phyloP scores from a whole-genome alignment of 1,140 invertebrate genomes.

The Helicoverpa armigera region DNA sequence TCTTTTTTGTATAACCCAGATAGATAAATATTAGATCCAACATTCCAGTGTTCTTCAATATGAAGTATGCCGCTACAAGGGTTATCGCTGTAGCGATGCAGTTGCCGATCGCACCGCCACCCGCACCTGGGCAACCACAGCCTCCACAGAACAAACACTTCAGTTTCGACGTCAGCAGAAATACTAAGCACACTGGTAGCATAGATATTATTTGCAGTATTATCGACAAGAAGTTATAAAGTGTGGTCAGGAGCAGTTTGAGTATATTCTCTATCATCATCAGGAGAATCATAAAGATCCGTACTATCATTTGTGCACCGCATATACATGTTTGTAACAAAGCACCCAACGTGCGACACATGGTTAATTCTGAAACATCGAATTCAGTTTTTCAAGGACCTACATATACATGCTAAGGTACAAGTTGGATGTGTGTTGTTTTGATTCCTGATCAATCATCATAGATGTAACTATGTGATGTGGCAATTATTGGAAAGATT shows the following conservation, averaged over 20 bases:
- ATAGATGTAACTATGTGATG: too few relatives aligned
- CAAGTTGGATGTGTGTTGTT: too few relatives aligned
- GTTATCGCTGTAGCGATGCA: too few relatives aligned
- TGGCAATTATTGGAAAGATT: too few relatives aligned
- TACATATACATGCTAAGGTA: too few relatives aligned
- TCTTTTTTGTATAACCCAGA: too few relatives aligned
- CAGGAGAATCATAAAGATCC: not conserved
- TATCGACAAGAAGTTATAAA: conserved; percentile 6
- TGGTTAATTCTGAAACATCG: conserved; percentile 26
- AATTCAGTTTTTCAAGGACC: too few relatives aligned
- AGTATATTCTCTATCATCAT: conserved; percentile 34
- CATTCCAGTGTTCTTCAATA: too few relatives aligned
- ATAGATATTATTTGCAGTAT: conserved; percentile 35
- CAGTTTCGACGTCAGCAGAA: conserved; percentile 10
- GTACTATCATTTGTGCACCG: conserved; percentile 14
- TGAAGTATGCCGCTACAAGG: too few relatives aligned
- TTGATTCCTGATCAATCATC: too few relatives aligned
- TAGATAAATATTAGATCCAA: too few relatives aligned
- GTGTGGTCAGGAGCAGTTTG: not conserved
- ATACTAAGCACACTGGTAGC: conserved; percentile 15
- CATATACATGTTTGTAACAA: conserved; percentile 4
- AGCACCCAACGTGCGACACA: conserved; percentile 15
- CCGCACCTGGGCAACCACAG: not conserved
- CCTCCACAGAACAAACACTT: conserved; percentile 18
- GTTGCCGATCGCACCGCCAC: not conserved